Conservation (phyloP, 2,888 invertebrate genomes). For the Halictus quadricinctus region DNA sequence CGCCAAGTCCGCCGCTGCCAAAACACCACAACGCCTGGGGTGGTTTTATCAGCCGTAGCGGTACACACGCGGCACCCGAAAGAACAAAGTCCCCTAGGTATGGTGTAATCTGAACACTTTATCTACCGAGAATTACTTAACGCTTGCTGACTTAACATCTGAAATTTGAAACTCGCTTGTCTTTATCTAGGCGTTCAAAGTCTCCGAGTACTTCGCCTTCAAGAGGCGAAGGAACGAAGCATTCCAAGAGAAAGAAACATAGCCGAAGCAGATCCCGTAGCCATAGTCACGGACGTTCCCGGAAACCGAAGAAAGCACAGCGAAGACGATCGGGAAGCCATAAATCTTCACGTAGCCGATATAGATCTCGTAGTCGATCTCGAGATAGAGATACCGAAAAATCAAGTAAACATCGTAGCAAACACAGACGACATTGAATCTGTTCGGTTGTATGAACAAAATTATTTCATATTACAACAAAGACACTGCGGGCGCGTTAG, state of each 20-base stretch:
- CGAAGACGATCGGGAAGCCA: slow-evolving; percentile 79
- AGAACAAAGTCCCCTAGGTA: slow-evolving; percentile 80
- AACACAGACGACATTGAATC: slow-evolving; percentile 77
- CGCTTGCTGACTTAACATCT: not conserved
- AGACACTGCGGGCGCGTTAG: slow-evolving; percentile 30
- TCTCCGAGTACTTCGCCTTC: slow-evolving; percentile 78
- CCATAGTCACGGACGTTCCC: slow-evolving; percentile 80
- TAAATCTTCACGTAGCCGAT: slow-evolving; percentile 79
- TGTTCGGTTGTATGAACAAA: slow-evolving; percentile 4
- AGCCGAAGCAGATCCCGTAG: slow-evolving; percentile 82
- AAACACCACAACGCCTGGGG: slow-evolving; percentile 88
- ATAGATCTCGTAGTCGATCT: slow-evolving; percentile 80
- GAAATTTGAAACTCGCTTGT: not conserved
- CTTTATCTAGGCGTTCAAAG: slow-evolving; percentile 73
- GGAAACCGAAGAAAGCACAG: slow-evolving; percentile 79
- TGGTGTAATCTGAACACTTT: not conserved
- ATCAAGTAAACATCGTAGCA: slow-evolving; percentile 79
- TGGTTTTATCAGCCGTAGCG: slow-evolving; percentile 86
- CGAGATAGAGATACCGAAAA: slow-evolving; percentile 80
- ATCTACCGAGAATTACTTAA: not conserved
- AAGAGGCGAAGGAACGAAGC: slow-evolving; percentile 76
- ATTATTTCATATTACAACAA: slow-evolving; percentile 20
- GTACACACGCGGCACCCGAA: slow-evolving; percentile 78
- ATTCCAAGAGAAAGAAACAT: slow-evolving; percentile 80
- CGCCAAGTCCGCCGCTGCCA: slow-evolving; percentile 83